These are phyloP conservation scores for Microctenopoma lineatum DNA, from an alignment of 2,797 vertebrate species.

Conservation along the genomic window DNA sequence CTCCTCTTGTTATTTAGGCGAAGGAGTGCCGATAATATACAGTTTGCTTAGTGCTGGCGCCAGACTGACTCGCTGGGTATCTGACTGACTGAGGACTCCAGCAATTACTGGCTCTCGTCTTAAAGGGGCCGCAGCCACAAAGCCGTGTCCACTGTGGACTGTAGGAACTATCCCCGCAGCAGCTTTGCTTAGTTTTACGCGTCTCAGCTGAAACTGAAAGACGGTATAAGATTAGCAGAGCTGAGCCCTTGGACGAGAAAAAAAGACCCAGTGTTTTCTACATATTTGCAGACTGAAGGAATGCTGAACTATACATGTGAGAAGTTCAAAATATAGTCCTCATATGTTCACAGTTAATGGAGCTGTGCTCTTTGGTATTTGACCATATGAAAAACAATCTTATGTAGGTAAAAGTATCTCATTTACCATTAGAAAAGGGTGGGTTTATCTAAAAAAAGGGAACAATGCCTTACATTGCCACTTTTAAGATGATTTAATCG, in stretches of 20 bases:
- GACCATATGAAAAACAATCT: neutral
- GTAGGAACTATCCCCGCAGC: slow-evolving; percentile 41
- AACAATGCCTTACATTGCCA: too few species aligned
- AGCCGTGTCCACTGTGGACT: slow-evolving; percentile 56
- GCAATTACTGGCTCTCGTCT: slow-evolving; percentile 90
- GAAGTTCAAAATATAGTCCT: neutral
- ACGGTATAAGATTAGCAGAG: slow-evolving; percentile 1
- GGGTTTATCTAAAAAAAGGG: too few species aligned
- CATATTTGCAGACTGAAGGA: neutral
- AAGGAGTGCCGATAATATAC: slow-evolving; percentile 94
- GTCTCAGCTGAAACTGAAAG: neutral
- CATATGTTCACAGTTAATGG: neutral
- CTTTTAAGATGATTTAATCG: too few species aligned
- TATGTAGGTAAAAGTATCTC: too few species aligned
- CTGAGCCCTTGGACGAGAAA: neutral
- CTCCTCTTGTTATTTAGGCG: slow-evolving; percentile 89
- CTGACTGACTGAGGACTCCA: slow-evolving; percentile 88
- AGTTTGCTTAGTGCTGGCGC: slow-evolving; percentile 94
- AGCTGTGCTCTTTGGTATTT: neutral
- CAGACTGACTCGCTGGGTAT: slow-evolving; percentile 90
- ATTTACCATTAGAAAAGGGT: too few species aligned
- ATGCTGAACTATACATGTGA: neutral
- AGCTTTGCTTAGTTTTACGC: neutral
- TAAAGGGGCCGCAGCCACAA: slow-evolving; percentile 87
- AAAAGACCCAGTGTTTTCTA: too few species aligned